These are phyloP conservation scores for Bimastos eiseni DNA, from an alignment of 2,888 invertebrate species.

Conservation along the genomic window DNA sequence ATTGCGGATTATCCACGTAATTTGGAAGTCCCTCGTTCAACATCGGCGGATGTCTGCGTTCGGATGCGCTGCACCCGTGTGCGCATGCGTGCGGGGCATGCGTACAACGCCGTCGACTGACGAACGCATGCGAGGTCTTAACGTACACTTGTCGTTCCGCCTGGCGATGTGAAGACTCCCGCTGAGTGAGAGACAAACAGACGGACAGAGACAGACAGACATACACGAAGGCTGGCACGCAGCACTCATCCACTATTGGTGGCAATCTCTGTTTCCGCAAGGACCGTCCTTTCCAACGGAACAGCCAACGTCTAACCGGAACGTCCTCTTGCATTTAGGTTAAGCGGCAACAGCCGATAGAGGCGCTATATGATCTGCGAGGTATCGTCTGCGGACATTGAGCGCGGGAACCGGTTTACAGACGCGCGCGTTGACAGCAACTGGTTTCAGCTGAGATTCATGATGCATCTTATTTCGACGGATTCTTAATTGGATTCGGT, in stretches of 20 bases:
- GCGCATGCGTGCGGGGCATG: slow-evolving; percentile 13
- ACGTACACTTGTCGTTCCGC: neutral
- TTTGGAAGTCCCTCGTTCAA: neutral
- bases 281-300: neutral
- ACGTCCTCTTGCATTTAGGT: neutral
- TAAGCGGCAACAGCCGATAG: neutral
- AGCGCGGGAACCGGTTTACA: slow-evolving; percentile 7
- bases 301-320: neutral
- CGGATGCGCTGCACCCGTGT: neutral
- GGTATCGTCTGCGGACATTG: neutral
- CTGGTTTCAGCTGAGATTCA: neutral
- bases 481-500: neutral
- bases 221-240: neutral
- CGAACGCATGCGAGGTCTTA: neutral
- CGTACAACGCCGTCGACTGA: neutral
- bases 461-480: neutral
- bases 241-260: neutral
- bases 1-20: neutral
- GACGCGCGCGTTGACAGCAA: neutral
- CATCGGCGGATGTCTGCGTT: neutral
- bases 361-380: neutral
- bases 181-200: neutral
- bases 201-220: neutral
- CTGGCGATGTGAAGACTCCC: neutral
- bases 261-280: neutral